These are phyloP conservation scores for Bradypodion ventrale DNA, from an alignment of 2,797 vertebrate genomes.

Conservation along the genomic window DNA sequence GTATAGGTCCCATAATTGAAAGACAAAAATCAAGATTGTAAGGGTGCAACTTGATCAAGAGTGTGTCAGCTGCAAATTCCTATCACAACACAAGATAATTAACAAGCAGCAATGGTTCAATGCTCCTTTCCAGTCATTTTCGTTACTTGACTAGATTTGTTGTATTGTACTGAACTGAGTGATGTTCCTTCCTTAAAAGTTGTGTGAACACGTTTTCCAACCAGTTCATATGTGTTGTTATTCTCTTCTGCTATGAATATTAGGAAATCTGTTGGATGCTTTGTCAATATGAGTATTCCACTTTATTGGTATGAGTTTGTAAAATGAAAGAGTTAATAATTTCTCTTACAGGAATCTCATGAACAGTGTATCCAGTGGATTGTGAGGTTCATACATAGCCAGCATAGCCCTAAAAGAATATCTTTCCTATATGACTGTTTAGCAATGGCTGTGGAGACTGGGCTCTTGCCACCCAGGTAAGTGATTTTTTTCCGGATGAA, in stretches of 20 bases:
- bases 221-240: not conserved
- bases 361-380: slow-evolving; percentile 98
- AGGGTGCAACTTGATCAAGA: not conserved
- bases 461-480: slow-evolving; percentile 91
- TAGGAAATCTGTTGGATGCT: not conserved
- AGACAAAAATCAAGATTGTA: not conserved
- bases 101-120: not conserved
- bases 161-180: not conserved
- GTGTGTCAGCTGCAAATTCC: not conserved
- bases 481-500: not conserved
- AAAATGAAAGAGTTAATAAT: slow-evolving; percentile 2
- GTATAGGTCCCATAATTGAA: too few species aligned
- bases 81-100: not conserved
- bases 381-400: slow-evolving; percentile 93
- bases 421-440: slow-evolving; percentile 98
- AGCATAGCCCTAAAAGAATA: slow-evolving; percentile 97
- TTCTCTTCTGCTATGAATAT: not conserved
- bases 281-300: not conserved
- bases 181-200: not conserved
- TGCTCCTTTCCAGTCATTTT: not conserved
- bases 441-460: slow-evolving; percentile 96
- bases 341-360: slow-evolving; percentile 88
- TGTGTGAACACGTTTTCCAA: not conserved
- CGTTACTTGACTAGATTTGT: not conserved
- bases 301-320: not conserved